phyloP scores from a whole-genome alignment of 1,140 invertebrate genomes.

The Lerema accius region DNA sequence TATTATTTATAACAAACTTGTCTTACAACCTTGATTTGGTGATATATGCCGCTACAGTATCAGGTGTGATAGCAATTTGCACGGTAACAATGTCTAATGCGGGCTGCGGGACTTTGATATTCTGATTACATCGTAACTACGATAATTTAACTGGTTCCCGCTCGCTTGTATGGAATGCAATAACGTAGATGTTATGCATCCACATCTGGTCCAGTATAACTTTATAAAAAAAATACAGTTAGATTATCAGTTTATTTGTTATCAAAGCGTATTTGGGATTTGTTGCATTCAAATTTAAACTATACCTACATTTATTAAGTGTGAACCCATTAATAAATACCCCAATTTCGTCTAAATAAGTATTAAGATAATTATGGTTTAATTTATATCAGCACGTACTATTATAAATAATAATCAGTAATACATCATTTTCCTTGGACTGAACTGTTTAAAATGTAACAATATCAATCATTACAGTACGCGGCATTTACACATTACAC shows the following conservation, averaged over 20 bases:
- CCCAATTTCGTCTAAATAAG: no score
- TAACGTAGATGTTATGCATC: constrained; percentile 7
- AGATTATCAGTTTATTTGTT: no score
- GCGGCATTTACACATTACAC: constrained; percentile 9
- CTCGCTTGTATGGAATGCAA: constrained; percentile 17
- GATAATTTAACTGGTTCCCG: neutral
- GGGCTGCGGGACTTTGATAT: constrained; percentile 8
- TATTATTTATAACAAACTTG: neutral
- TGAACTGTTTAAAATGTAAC: neutral
- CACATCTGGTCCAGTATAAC: no score
- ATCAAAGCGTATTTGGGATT: no score
- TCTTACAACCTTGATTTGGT: neutral
- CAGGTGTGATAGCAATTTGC: neutral
- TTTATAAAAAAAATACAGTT: no score
- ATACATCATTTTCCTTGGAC: no score
- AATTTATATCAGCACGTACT: no score
- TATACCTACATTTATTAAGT: no score
- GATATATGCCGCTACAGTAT: neutral
- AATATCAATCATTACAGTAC: constrained; percentile 21
- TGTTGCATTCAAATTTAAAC: no score
- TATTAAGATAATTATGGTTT: no score
- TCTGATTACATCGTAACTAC: neutral
- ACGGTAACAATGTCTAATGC: neutral
- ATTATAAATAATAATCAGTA: no score
- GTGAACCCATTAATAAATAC: no score